Evolutionary conservation across 2,888 invertebrate genomes (phyloP), one percentile per base, ranked within the genome.

Genomic region (Trissolcus brochymenae): DNA sequence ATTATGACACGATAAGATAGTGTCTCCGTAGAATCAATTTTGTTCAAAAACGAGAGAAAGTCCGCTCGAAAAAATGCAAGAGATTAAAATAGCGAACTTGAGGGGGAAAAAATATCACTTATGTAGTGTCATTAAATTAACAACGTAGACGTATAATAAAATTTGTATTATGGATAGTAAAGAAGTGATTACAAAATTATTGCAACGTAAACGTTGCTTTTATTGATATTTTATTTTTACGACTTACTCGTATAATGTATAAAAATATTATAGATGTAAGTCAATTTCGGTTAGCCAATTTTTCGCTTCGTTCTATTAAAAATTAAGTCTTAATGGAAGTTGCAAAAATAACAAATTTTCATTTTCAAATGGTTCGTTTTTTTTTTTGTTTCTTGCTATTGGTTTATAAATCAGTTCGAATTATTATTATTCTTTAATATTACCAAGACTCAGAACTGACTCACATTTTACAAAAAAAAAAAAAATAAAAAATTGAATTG

Each of bases 1-100:
- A 55, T 73, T 72, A 78, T 46, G 65, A 65, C 61, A 49, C 19
- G 70, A 70, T 78, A 70, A 65, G 70, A 70, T 65, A 78, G 66
- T 54, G 51, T 64, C 64, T 43, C 62, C 56, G 51, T 35, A 11
- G 35, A 35, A 35, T 11, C 35, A 35, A 9, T 35, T 35, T 35
- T 35, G 35, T 35, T 35, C 1, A 11, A 35, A 35, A 35, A 35
- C 35, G 35, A 35, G 35, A 35, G 35, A 35, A 25, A 35, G 9
- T 35, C 35, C 2, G 35, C 9, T 11, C 35, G 9, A 0, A 35
- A 35, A 35, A 35, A 35, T 35, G 35, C 11, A 35, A 35, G 4
- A 11, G 35, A 35, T 35, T 35, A 35, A 35, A 35, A 11, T 19
- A n/a, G 6, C 46, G 14, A 46, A 16, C 6, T 16, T 46, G 16